Evolutionary conservation across 2,113 vertebrate genomes (phyloP).

Genomic region (Gallinago paraguaiae): DNA sequence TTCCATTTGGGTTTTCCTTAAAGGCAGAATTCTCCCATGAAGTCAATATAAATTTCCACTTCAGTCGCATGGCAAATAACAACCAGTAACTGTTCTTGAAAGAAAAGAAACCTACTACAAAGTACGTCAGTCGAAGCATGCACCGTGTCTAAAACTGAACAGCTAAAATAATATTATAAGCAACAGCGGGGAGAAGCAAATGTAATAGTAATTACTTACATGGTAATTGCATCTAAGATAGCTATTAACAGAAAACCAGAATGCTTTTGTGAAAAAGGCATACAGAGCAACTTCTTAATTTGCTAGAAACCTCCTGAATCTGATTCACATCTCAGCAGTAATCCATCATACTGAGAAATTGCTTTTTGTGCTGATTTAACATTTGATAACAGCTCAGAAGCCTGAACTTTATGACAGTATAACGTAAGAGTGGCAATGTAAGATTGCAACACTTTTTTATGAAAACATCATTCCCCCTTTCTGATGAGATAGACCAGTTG

Average conservation of each 20-base stretch:
- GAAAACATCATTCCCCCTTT: neutral
- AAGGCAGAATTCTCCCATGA: neutral
- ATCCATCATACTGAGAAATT: slow-evolving; percentile 30
- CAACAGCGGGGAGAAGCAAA: neutral
- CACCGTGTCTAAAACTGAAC: neutral
- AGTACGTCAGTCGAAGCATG: neutral
- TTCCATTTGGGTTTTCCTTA: neutral
- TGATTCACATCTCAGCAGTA: neutral
- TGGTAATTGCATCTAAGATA: neutral
- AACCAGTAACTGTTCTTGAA: neutral
- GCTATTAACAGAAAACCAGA: neutral
- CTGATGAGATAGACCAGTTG: neutral
- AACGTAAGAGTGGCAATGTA: neutral
- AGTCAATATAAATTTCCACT: neutral
- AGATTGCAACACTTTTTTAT: neutral
- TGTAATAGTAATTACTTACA: neutral
- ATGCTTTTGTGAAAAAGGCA: neutral
- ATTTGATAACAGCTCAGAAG: neutral
- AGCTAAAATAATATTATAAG: neutral
- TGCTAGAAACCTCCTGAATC: neutral
- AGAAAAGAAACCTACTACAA: neutral
- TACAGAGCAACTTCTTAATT: neutral
- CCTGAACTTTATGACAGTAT: neutral
- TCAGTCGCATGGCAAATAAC: neutral
- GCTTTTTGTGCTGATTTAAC: slow-evolving; percentile 17